Base-by-base conservation (phyloP, 2,113 vertebrate genomes). In the Puntigrus tetrazona region DNA sequence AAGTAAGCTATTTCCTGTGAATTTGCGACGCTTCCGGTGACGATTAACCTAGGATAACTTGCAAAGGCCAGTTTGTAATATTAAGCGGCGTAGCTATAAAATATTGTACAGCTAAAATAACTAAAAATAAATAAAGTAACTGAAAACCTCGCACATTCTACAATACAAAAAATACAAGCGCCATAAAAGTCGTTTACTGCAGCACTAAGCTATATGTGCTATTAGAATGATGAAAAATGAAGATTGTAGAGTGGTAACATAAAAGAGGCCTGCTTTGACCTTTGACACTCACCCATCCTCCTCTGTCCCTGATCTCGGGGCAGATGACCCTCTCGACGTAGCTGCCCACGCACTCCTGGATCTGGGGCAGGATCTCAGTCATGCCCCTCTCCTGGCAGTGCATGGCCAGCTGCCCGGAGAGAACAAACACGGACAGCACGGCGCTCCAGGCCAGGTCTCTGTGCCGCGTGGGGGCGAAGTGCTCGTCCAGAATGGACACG, bases 371-470 rank as follows among this genome's bases (percentile, higher is more conserved):
- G 55, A 89, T 90, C 3, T 1, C 77, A 59, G 55, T 25, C 94
- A 94, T 93, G 59, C 90, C 91, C 50, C 84, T 90, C 73, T 94
- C 88, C 0, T 92, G 91, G 87, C 93, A 95, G 76, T 95, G 91
- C 59, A 91, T 84, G 4, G 94, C 94, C 94, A 95, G 93, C 88
- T 94, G 94, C 3, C 95, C 94, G 0, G 94, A 92, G 85, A 94
- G 91, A 73, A 94, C 93, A 29, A 94, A 95, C 75, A 94, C 92
- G 0, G 95, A 95, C 72, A 95, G 86, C 81, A 94, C 92, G 0
- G 93, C 90, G 13, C 94, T 94, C 94, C 94, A 95, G 67, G 94
- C 90, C 78, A 94, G 77, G 10, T 94, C 92, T 38, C 89, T 79
- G 16, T 50, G 84, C 3, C 89, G 89, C 8, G 55, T 55, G 11